A percentile compares a stretch with the other conserved stretches of the same genome.
These are phyloP conservation scores for Heliconius hewitsoni DNA, from an alignment of 1,140 invertebrate species.

Conservation along the genomic window DNA sequence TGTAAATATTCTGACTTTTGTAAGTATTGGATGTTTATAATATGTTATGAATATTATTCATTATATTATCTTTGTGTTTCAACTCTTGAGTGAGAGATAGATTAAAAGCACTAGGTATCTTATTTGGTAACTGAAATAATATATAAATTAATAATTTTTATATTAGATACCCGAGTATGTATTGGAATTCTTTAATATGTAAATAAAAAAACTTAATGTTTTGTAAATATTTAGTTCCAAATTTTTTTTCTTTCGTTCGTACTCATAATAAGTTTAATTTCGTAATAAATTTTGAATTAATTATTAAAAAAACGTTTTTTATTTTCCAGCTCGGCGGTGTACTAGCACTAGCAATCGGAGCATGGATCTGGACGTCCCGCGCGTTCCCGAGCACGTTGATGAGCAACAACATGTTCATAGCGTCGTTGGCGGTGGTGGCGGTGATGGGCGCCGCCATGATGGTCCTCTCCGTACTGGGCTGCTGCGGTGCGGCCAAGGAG, in stretches of 20 bases:
- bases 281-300: too few relatives aligned
- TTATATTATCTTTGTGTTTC: too few relatives aligned
- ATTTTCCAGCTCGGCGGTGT: slow-evolving; percentile 88
- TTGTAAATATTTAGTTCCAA: too few relatives aligned
- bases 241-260: too few relatives aligned
- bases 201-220: not conserved
- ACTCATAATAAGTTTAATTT: too few relatives aligned
- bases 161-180: too few relatives aligned
- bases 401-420: slow-evolving; percentile 91
- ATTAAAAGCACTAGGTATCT: too few relatives aligned
- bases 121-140: too few relatives aligned
- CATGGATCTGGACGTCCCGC: slow-evolving; percentile 91
- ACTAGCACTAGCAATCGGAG: slow-evolving; percentile 87
- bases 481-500: slow-evolving; percentile 92
- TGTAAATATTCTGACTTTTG: slow-evolving; percentile 92
- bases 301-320: not conserved
- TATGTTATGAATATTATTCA: not conserved
- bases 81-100: too few relatives aligned
- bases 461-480: slow-evolving; percentile 91
- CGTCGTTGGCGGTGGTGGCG: slow-evolving; percentile 90
- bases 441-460: slow-evolving; percentile 89
- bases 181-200: too few relatives aligned
- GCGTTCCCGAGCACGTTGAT: slow-evolving; percentile 91
- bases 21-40: slow-evolving; percentile 82
- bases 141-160: too few relatives aligned